phyloP scores from a whole-genome alignment of 2,888 invertebrate species.

The Anthophora plumipes region DNA sequence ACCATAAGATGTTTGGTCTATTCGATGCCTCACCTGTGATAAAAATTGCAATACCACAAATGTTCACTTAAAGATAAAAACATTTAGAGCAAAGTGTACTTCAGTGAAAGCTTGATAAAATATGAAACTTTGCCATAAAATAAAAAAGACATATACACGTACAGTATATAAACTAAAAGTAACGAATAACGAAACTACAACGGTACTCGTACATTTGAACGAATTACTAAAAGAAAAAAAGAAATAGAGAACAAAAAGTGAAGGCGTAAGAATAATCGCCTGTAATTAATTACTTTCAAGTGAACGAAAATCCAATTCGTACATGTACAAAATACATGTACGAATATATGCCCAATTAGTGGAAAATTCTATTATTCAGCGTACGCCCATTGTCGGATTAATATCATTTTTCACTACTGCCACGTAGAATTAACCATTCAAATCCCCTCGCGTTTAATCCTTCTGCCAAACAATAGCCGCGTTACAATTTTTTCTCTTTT shows the following conservation, averaged over 20 bases:
- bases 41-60: no score
- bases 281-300: neutral
- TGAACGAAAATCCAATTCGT: neutral
- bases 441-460: constrained; percentile 34
- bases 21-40: no score
- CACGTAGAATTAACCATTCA: constrained; percentile 38
- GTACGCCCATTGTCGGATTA: neutral
- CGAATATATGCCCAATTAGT: neutral
- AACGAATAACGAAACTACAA: neutral
- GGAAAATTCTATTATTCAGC: neutral
- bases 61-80: no score
- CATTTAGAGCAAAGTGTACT: no score
- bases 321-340: neutral
- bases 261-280: no score
- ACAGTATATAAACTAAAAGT: neutral
- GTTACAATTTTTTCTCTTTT: constrained; percentile 23
- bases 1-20: no score
- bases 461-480: constrained; percentile 23
- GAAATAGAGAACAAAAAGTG: neutral
- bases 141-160: no score
- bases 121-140: no score
- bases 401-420: constrained; percentile 10
- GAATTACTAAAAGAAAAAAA: neutral
- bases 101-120: no score
- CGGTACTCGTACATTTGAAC: neutral